A percentile compares a stretch with the other conserved stretches of the same genome.
phyloP scores from a whole-genome alignment of 2,888 invertebrate genomes.

The Plebejus argus region DNA sequence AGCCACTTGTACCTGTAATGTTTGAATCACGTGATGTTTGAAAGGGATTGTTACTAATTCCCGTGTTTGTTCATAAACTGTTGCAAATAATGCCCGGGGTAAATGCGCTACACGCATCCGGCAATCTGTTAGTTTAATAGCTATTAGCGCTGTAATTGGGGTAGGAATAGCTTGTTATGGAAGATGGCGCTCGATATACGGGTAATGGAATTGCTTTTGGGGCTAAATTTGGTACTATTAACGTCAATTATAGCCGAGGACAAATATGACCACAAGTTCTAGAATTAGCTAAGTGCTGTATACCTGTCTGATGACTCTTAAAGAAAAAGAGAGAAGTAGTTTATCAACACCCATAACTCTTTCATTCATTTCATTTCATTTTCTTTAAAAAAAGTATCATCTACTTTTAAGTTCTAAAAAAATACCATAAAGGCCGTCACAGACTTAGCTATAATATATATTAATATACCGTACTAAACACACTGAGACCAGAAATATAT shows the following conservation, averaged over 20 bases:
- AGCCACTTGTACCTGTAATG: neutral
- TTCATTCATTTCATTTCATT: no score
- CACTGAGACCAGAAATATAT: no score
- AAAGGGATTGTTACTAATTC: slow-evolving; percentile 22
- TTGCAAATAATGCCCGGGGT: slow-evolving; percentile 24
- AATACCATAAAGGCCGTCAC: no score
- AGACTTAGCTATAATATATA: no score
- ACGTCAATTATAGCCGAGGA: neutral
- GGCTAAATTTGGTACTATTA: slow-evolving; percentile 31
- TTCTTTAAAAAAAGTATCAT: no score
- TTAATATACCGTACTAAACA: no score
- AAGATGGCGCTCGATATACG: slow-evolving; percentile 32
- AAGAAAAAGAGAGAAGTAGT: neutral
- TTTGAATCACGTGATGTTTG: neutral
- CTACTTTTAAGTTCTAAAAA: no score
- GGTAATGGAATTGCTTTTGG: slow-evolving; percentile 26
- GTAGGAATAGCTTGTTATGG: slow-evolving; percentile 37
- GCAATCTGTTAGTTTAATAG: slow-evolving; percentile 36
- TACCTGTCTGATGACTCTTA: neutral
- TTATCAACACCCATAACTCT: neutral
- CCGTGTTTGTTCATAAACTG: slow-evolving; percentile 18
- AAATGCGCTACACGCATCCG: slow-evolving; percentile 31
- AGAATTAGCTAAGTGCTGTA: neutral
- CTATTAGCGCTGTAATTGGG: slow-evolving; percentile 38
- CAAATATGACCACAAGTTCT: neutral